Evolutionary conservation across 2,888 invertebrate species (phyloP), one percentile per base, ranked within the genome.

Genomic region (Melieria crassipennis): DNA sequence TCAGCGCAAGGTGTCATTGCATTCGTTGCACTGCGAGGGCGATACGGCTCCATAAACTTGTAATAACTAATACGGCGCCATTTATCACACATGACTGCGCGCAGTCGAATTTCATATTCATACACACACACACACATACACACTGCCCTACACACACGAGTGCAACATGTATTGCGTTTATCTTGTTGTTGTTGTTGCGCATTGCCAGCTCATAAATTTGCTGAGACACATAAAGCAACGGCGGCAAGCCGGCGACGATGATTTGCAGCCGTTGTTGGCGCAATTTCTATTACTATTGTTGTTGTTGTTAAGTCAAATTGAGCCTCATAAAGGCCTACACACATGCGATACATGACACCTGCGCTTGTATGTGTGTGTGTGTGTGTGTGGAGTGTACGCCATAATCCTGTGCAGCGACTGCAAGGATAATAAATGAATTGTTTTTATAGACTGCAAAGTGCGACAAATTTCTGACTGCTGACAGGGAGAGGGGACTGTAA

Each of bases 31-130:
- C 30, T 30, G 30, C 3, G 30, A 30, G 30, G 30, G 30, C 30
- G 30, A 30, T 2, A 30, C 30, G 30, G 30, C 30, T 30, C 30
- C 30, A 57, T 58, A 66, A 56, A 73, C 58, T 62, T 62, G 46
- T 62, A 65, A 63, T 61, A 67, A 69, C 71, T 75, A 77, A 78
- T 75, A 70, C 74, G 64, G 77, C 68, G 81, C 83, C 83, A 83
- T 84, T 83, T 83, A 83, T 83, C 78, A 81, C 83, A 84, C 84
- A 83, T 84, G 83, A 81, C 81, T 80, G 79, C 83, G 81, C 80
- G 13, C 50, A 64, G 47, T 64, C 64, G 50, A 64, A 64, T 64
- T 64, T 64, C 50, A 64, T 50, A 50, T 61, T 46, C 61, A 45
- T 61, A 61, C 42, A 4, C 61, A 43, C 10, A 16, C 45, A 16